A percentile compares a stretch with the other conserved stretches of the same genome.
Evolutionary conservation across 2,888 invertebrate species (phyloP).

Genomic region (Napeogenes inachia): DNA sequence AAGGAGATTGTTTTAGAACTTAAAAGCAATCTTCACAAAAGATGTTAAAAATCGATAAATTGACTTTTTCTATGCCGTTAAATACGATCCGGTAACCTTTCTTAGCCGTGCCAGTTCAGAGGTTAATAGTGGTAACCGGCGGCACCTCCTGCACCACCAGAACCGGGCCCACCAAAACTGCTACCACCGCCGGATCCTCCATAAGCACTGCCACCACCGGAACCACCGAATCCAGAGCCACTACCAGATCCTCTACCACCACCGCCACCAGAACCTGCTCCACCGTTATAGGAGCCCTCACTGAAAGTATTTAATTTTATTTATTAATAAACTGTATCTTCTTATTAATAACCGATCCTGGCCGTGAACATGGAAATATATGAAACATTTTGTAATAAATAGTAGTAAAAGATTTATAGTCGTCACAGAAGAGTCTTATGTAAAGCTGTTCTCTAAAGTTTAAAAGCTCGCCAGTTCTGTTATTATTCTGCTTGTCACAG

Average conservation of each 20-base stretch:
- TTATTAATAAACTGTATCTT: conserved; percentile 10
- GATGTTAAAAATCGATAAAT: neutral
- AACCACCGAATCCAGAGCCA: conserved; percentile 8
- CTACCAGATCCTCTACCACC: conserved; percentile 31
- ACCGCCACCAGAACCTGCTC: conserved; percentile 32
- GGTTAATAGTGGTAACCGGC: conserved; percentile 68
- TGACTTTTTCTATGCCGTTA: conserved; percentile 12
- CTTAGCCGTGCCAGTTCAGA: conserved; percentile 37
- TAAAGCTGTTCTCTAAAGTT: neutral
- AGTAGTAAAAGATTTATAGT: neutral
- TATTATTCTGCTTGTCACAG: too few species aligned
- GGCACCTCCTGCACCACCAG: conserved; percentile 39
- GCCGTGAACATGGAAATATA: too few species aligned
- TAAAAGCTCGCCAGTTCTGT: too few species aligned
- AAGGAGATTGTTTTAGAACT: neutral
- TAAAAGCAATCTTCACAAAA: neutral
- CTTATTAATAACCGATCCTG: too few species aligned
- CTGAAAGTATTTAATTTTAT: conserved; percentile 36
- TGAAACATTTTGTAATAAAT: neutral
- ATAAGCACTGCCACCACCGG: conserved; percentile 20
- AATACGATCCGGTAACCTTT: conserved; percentile 37
- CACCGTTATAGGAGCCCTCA: conserved; percentile 63
- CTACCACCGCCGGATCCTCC: too few species aligned
- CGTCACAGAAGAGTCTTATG: conserved; percentile 4
- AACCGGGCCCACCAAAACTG: conserved; percentile 38